Conservation (phyloP, 2,888 invertebrate species). For the Watsonalla binaria region DNA sequence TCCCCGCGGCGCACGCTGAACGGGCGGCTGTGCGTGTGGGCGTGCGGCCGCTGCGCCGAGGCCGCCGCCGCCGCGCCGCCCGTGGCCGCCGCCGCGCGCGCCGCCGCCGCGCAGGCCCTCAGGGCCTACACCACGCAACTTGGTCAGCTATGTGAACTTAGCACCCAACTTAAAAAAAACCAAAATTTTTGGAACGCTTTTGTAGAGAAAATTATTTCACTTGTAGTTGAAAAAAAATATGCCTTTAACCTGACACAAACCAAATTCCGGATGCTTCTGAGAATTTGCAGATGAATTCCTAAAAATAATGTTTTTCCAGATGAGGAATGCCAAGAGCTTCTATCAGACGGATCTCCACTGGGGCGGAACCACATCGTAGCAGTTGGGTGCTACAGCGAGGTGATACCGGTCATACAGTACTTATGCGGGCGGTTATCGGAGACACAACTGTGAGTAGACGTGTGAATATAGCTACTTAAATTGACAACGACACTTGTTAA, state of each 20-base stretch:
- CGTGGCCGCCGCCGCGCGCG: conserved; percentile 91
- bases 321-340: conserved; percentile 86
- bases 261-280: too few species aligned
- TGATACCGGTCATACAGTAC: conserved; percentile 93
- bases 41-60: conserved; percentile 90
- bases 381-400: conserved; percentile 92
- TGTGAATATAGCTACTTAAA: background rate
- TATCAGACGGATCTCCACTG: conserved; percentile 72
- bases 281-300: background rate
- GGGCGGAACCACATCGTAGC: conserved; percentile 79
- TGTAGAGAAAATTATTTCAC: too few species aligned
- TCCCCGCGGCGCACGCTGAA: conserved; percentile 94
- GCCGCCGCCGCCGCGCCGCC: conserved; percentile 88
- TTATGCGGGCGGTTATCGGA: conserved; percentile 91
- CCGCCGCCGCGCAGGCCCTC: conserved; percentile 93
- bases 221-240: too few species aligned
- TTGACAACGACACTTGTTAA: background rate
- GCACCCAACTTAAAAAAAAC: too few species aligned
- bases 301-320: conserved; percentile 64
- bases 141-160: too few species aligned
- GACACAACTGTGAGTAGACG: conserved; percentile 82
- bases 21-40: conserved; percentile 91
- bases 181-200: too few species aligned
- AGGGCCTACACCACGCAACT: conserved; percentile 91
- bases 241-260: too few species aligned